Percentiles rank a stretch among this genome's conserved stretches.
Evolutionary conservation across 2,797 vertebrate species (phyloP).

Genomic region (Neostethus bicornis): DNA sequence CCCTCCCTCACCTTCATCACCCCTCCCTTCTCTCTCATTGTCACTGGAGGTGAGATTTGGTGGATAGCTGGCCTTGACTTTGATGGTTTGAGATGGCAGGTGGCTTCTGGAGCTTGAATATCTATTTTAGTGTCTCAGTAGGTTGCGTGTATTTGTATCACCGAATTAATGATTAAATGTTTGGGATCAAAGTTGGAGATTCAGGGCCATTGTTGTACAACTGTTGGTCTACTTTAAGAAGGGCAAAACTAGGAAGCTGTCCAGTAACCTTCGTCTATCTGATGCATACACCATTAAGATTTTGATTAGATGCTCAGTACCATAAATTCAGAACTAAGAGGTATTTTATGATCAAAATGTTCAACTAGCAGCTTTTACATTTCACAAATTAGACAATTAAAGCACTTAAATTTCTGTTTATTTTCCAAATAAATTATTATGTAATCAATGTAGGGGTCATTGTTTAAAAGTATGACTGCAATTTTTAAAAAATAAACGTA

Average conservation of each 20-base stretch:
- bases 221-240: slow-evolving; percentile 44
- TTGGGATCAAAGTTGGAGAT: slow-evolving; percentile 52
- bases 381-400: slow-evolving; percentile 27
- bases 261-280: slow-evolving; percentile 42
- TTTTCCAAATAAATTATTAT: slow-evolving; percentile 43
- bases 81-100: slow-evolving; percentile 65
- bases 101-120: slow-evolving; percentile 56
- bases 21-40: slow-evolving; percentile 34
- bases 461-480: slow-evolving; percentile 29
- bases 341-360: slow-evolving; percentile 16
- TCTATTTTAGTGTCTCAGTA: slow-evolving; percentile 41
- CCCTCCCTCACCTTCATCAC: slow-evolving; percentile 1
- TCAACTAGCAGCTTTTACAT: slow-evolving; percentile 3
- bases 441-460: slow-evolving; percentile 26
- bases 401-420: slow-evolving; percentile 24
- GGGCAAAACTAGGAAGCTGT: slow-evolving; percentile 51
- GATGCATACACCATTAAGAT: slow-evolving; percentile 30
- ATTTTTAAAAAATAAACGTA: slow-evolving; percentile 30
- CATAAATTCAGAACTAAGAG: neutral
- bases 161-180: slow-evolving; percentile 36
- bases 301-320: slow-evolving; percentile 9
- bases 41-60: slow-evolving; percentile 65
- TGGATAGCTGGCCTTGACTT: slow-evolving; percentile 67
- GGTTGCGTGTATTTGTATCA: slow-evolving; percentile 23
- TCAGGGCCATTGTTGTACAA: slow-evolving; percentile 44